phyloP scores from a whole-genome alignment of 2,797 vertebrate species.

The Pangasius macronema region DNA sequence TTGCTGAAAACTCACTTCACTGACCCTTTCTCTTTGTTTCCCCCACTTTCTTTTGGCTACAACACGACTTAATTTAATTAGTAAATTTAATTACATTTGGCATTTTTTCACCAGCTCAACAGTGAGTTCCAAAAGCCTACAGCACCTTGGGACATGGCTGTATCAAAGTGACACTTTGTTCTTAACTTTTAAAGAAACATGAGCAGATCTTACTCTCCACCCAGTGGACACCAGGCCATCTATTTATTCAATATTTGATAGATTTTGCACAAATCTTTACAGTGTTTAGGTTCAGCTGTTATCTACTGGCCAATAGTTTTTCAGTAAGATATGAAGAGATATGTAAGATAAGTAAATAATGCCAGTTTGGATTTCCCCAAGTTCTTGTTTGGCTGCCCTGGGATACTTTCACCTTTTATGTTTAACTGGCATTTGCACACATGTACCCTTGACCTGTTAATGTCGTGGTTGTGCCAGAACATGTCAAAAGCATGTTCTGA shows the following conservation, averaged over 20 bases:
- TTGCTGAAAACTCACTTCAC: not conserved
- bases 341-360: no score
- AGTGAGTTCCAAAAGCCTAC: not conserved
- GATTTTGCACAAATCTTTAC: not conserved
- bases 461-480: not conserved
- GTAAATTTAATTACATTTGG: not conserved
- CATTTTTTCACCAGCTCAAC: not conserved
- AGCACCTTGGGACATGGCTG: not conserved
- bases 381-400: not conserved
- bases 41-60: not conserved
- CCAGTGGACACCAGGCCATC: not conserved
- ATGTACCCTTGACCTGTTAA: not conserved
- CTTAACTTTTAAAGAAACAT: not conserved
- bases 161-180: not conserved
- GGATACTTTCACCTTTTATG: not conserved
- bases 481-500: slow-evolving; percentile 7
- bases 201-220: not conserved
- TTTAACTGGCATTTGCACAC: not conserved
- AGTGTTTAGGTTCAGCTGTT: not conserved
- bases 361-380: not conserved
- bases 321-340: not conserved
- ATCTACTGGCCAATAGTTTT: not conserved
- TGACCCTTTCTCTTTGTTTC: not conserved
- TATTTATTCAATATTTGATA: not conserved
- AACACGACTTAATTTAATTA: no score